Percentiles rank a stretch among this genome's conserved stretches.
These are phyloP conservation scores for Cephalotes varians DNA, from an alignment of 2,888 invertebrate species.

Conservation along the genomic window DNA sequence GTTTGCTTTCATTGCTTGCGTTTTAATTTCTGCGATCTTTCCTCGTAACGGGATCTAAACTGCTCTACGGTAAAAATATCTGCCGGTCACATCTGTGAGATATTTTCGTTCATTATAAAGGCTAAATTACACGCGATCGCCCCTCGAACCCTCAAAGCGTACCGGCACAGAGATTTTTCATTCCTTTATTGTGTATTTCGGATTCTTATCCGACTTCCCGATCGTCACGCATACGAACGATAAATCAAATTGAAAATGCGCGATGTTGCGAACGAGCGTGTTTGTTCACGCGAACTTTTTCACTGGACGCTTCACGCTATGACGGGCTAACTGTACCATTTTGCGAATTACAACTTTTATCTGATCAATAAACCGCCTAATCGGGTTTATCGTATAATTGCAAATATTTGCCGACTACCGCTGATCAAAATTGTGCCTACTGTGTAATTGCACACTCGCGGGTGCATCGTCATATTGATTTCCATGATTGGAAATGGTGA, in stretches of 20 bases:
- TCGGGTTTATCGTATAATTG: slow-evolving; percentile 22
- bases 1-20: not conserved
- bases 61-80: slow-evolving; percentile 19
- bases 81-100: not conserved
- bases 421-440: slow-evolving; percentile 22
- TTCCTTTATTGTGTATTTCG: slow-evolving; percentile 37
- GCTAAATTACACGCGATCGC: slow-evolving; percentile 28
- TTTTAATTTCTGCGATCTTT: slow-evolving; percentile 14
- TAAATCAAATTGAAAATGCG: slow-evolving; percentile 49
- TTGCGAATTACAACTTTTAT: slow-evolving; percentile 31
- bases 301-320: not conserved
- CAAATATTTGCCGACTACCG: slow-evolving; percentile 60
- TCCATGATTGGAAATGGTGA: slow-evolving; percentile 60
- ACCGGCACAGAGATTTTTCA: slow-evolving; percentile 13
- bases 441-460: slow-evolving; percentile 45
- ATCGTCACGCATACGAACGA: slow-evolving; percentile 45
- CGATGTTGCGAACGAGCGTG: slow-evolving; percentile 20
- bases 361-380: slow-evolving; percentile 25
- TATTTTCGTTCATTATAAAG: slow-evolving; percentile 8
- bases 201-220: slow-evolving; percentile 30
- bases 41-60: not conserved
- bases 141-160: not conserved
- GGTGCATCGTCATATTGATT: slow-evolving; percentile 60
- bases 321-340: not conserved
- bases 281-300: slow-evolving; percentile 35